Evolutionary conservation across 2,113 vertebrate species (phyloP), one percentile per base, ranked within the genome.

Genomic region (Tauraco erythrolophus): DNA sequence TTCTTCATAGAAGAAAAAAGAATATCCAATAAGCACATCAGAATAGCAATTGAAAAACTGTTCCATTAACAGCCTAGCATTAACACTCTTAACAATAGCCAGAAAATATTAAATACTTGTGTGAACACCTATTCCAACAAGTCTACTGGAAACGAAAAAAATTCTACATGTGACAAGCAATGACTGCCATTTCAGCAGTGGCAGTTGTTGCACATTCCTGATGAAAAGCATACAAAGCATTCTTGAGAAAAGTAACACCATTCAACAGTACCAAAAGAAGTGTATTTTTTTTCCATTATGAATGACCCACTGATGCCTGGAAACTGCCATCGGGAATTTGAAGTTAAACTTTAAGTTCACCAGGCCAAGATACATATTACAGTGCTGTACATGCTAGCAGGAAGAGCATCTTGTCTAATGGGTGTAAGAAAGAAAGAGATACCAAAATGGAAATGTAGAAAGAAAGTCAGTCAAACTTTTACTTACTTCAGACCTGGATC

Each of bases 401-500:
- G 35, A 58, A 79, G 21, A 71, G 48, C 1, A 2, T 3, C 33
- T 8, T 64, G 28, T 37, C 39, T 31, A 64, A 45, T 4, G 3
- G 4, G 13, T 28, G 3, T 28, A 66, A 48, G 31, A 86, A 58
- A 77, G 60, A 68, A 33, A 92, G 14, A 70, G 11, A n/a, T 13
- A 83, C 3, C 48, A 85, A 84, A 66, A 78, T 28, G 23, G 37
- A 91, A 65, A 61, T 5, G 15, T 4, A 65, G 23, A 22, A 93
- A 66, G 46, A 17, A 53, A 68, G 23, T 3, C 28, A 83, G 9
- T 15, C 46, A 91, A 92, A 68, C 18, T 88, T 61, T 66, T 96
- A 96, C 98, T 99, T 98, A 99, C 99, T 97, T 98, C 28, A 99
- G 98, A 66, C 98, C 99, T 88, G 99, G 99, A 94, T 99, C 99